Evolutionary conservation across 2,113 vertebrate genomes (phyloP), one percentile per base, ranked within the genome.

Genomic region (Pseudorectes ferrugineus): DNA sequence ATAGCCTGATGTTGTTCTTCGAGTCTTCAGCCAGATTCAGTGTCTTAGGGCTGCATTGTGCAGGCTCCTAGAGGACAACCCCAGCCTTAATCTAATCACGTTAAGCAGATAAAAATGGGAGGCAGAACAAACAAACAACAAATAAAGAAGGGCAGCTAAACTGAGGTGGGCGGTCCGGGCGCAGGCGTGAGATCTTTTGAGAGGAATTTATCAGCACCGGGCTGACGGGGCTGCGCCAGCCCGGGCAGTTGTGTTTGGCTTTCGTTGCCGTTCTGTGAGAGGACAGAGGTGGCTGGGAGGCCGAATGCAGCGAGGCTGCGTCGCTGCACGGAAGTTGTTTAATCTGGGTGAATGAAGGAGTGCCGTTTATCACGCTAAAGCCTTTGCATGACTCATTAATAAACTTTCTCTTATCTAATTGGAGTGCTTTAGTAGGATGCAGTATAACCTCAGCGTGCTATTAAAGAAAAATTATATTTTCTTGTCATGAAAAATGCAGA

Each of bases 371-470:
- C 82, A 57, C 49, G 23, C 75, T 75, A 40, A 89, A 94, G 86
- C 78, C 82, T 96, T 77, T 65, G 71, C 88, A 43, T 97, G 94
- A 97, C 84, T 97, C 92, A 63, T 94, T 95, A 95, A 96, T 97
- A 93, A 94, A 92, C 95, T 93, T 95, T 91, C 65, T 93, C 36
- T 74, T 94, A 94, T 82, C 93, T 94, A 92, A 95, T 88, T 95
- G 80, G 61, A 40, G 52, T 88, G 71, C 68, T 96, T 93, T 73
- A 65, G 80, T 73, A 68, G 81, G 81, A 90, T 5, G 51, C 70
- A 65, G 81, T 57, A 43, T 92, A 95, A 87, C 95, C 55, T 95
- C 92, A 82, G 78, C 1, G 3, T 38, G 80, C 83, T 81, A 25
- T 84, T 93, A 92, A 86, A 92, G 94, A 95, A 96, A 96, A 97